Evolutionary conservation across 2,888 invertebrate genomes (phyloP).

Genomic region (Drepana falcataria): DNA sequence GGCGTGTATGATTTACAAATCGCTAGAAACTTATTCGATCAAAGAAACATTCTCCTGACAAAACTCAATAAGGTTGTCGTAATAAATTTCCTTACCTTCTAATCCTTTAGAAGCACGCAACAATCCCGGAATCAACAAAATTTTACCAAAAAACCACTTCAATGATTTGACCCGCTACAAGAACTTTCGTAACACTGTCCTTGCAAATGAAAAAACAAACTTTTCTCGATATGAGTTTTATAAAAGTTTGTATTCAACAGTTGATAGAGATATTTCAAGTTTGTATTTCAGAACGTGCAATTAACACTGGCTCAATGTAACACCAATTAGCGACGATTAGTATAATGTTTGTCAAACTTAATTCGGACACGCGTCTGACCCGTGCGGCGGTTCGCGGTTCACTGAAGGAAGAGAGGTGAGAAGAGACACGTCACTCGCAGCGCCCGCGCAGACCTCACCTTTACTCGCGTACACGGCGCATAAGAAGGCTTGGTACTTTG

Average conservation of each 20-base stretch:
- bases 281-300: slow-evolving; percentile 12
- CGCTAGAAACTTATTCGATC: background rate
- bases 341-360: slow-evolving; percentile 18
- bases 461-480: slow-evolving; percentile 48
- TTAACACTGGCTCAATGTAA: slow-evolving; percentile 35
- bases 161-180: slow-evolving; percentile 24
- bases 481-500: slow-evolving; percentile 45
- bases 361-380: slow-evolving; percentile 30
- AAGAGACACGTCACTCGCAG: slow-evolving; percentile 70
- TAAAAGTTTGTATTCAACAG: slow-evolving; percentile 18
- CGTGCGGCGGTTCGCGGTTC: slow-evolving; percentile 53
- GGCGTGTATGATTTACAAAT: background rate
- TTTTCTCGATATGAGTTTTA: slow-evolving; percentile 33
- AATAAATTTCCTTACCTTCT: slow-evolving; percentile 27
- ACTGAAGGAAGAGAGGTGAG: slow-evolving; percentile 64
- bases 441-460: slow-evolving; percentile 72
- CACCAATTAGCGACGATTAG: slow-evolving; percentile 46
- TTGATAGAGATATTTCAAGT: slow-evolving; percentile 8
- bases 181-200: slow-evolving; percentile 62
- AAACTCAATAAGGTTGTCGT: slow-evolving; percentile 19
- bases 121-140: slow-evolving; percentile 58
- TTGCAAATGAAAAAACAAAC: slow-evolving; percentile 38
- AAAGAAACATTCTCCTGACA: slow-evolving; percentile 22
- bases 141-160: slow-evolving; percentile 40
- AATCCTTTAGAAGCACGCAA: slow-evolving; percentile 36